phyloP scores from a whole-genome alignment of 2,888 invertebrate species.

The Galerucella pusilla region DNA sequence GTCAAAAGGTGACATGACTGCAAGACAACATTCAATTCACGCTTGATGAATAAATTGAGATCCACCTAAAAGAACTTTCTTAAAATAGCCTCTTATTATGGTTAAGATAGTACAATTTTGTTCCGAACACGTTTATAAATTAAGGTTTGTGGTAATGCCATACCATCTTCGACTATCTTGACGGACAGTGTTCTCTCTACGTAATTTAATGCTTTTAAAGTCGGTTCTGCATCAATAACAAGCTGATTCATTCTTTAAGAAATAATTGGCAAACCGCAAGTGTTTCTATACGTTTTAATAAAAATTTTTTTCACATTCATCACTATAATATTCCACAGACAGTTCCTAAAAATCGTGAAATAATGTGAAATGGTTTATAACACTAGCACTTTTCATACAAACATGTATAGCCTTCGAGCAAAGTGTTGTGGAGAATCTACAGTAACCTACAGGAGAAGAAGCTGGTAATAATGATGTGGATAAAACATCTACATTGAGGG shows the following conservation, averaged over 20 bases:
- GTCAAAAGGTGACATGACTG: background rate
- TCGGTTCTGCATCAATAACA: constrained; percentile 43
- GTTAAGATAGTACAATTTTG: background rate
- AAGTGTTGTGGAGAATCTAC: too few relatives aligned
- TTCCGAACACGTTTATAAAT: constrained; percentile 17
- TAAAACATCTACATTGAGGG: too few relatives aligned
- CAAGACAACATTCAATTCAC: background rate
- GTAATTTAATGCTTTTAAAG: constrained; percentile 43
- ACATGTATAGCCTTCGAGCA: too few relatives aligned
- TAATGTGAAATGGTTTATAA: too few relatives aligned
- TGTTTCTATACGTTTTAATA: background rate
- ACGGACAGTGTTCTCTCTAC: constrained; percentile 36
- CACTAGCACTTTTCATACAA: too few relatives aligned
- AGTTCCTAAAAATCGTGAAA: background rate
- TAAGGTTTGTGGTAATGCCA: constrained; percentile 19
- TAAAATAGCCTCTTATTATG: constrained; percentile 15
- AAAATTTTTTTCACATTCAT: background rate
- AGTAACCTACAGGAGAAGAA: too few relatives aligned
- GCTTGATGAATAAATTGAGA: background rate
- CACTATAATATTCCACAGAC: background rate
- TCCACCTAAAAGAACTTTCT: constrained; percentile 17
- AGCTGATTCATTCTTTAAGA: constrained; percentile 38
- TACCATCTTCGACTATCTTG: constrained; percentile 22
- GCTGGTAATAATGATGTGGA: too few relatives aligned
- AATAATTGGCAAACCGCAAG: constrained; percentile 39